phyloP scores from a whole-genome alignment of 2,888 invertebrate species.

The Caenorhabditis zanzibari region DNA sequence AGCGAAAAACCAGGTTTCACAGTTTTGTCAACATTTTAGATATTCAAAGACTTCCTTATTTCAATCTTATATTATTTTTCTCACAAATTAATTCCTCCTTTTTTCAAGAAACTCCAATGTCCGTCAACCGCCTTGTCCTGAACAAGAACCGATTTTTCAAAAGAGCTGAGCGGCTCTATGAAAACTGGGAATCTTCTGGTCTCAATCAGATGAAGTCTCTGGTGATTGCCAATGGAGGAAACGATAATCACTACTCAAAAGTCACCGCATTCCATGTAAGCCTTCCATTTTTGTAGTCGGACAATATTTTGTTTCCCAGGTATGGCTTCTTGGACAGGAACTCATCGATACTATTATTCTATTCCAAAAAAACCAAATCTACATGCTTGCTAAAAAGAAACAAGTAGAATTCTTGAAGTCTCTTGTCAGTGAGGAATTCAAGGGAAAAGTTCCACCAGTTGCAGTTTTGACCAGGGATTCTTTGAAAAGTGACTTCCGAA shows the following conservation, averaged over 20 bases:
- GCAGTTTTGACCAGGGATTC: constrained; percentile 93
- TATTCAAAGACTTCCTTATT: too few species aligned
- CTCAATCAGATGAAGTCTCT: constrained; percentile 90
- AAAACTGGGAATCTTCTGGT: constrained; percentile 83
- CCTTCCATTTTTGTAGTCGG: not conserved
- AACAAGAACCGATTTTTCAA: constrained; percentile 70
- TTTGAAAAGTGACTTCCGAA: constrained; percentile 88
- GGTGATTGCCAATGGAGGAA: constrained; percentile 93
- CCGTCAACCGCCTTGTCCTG: constrained; percentile 36
- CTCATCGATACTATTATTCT: constrained; percentile 96
- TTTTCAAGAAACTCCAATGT: constrained; percentile 3
- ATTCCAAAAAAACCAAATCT: constrained; percentile 90
- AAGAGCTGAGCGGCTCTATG: constrained; percentile 73
- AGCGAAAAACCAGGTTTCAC: too few species aligned
- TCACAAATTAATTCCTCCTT: too few species aligned
- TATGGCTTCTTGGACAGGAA: constrained; percentile 98
- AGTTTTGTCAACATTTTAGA: too few species aligned
- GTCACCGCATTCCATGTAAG: constrained; percentile 93
- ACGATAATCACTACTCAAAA: constrained; percentile 97
- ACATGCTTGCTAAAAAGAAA: constrained; percentile 96
- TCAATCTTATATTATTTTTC: too few species aligned
- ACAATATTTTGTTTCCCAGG: constrained; percentile 86
- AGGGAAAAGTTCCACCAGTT: constrained; percentile 89
- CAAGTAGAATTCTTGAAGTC: constrained; percentile 97
- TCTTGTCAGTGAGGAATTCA: constrained; percentile 89